These are phyloP conservation scores for Unio delphinus DNA, from an alignment of 2,888 invertebrate genomes.

Conservation along the genomic window DNA sequence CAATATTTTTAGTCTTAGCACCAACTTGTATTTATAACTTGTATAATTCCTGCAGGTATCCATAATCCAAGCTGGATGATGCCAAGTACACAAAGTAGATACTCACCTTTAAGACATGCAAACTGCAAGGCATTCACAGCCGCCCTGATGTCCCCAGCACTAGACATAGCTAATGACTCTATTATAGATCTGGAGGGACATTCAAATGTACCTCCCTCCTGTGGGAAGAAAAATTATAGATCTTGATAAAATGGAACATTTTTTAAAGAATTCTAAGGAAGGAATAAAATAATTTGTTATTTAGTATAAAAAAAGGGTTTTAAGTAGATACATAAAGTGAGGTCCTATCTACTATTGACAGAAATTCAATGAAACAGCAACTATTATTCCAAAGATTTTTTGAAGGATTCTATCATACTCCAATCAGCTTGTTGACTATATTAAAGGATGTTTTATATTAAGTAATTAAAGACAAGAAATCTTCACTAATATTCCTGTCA, in stretches of 20 bases:
- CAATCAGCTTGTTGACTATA: no score
- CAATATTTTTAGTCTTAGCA: background rate
- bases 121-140: conserved; percentile 89
- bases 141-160: conserved; percentile 84
- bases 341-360: no score
- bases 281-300: background rate
- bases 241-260: background rate
- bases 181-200: conserved; percentile 56
- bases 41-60: background rate
- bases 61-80: background rate
- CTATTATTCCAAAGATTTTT: no score
- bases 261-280: background rate
- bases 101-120: conserved; percentile 81
- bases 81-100: no score
- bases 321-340: no score
- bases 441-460: no score
- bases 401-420: no score
- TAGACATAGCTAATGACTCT: conserved; percentile 65
- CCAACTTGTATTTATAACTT: background rate
- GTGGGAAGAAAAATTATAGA: conserved; percentile 1
- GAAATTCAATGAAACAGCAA: no score
- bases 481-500: no score
- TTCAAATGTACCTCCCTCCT: conserved; percentile 42
- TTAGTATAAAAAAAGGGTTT: no score
- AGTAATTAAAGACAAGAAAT: no score